Evolutionary conservation across 2,113 vertebrate genomes (phyloP).

Genomic region (Sander lucioperca): DNA sequence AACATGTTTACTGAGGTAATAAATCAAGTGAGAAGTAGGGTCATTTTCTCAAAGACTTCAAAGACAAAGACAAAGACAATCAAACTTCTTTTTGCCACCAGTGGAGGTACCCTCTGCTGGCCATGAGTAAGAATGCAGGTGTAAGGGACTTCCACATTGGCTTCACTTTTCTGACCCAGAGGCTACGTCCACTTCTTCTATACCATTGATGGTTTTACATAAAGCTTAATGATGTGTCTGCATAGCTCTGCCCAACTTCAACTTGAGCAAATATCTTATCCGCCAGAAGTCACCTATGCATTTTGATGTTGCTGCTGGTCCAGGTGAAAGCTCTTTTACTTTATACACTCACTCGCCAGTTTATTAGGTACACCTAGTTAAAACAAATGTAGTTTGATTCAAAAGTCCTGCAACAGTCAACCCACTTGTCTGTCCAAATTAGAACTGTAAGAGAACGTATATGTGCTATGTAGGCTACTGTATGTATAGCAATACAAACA

Average conservation of each 20-base stretch:
- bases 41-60: too few relatives aligned
- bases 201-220: too few relatives aligned
- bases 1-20: too few relatives aligned
- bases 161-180: not conserved
- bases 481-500: not conserved
- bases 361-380: not conserved
- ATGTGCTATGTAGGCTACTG: not conserved
- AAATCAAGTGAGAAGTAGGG: too few relatives aligned
- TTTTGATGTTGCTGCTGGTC: not conserved
- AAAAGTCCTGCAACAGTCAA: not conserved
- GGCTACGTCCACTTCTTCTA: too few relatives aligned
- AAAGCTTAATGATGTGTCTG: not conserved
- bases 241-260: not conserved
- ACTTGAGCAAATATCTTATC: not conserved
- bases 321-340: not conserved
- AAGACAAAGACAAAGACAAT: too few relatives aligned
- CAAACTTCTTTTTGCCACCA: too few relatives aligned
- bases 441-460: not conserved
- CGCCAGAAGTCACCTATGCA: too few relatives aligned
- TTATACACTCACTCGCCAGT: not conserved
- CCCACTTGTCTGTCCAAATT: not conserved
- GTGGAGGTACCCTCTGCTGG: too few relatives aligned
- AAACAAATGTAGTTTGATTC: not conserved
- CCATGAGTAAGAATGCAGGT: not conserved
- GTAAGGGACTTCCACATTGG: not conserved